These are phyloP conservation scores for Cremastobaeus sp. DNA, from an alignment of 2,888 invertebrate species.

Conservation along the genomic window DNA sequence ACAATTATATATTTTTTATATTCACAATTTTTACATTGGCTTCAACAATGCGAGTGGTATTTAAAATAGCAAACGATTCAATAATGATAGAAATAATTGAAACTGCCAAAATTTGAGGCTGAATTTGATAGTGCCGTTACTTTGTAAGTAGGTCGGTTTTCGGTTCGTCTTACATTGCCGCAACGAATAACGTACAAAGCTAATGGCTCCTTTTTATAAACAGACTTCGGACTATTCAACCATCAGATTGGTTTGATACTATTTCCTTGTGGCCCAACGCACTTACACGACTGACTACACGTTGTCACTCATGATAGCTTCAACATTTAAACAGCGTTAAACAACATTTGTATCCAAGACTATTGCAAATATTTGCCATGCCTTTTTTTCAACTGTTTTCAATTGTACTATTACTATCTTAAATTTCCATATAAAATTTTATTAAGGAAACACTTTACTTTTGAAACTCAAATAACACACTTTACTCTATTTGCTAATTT, in stretches of 20 bases:
- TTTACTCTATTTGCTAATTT: too few species aligned
- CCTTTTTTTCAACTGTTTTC: neutral
- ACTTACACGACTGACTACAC: constrained; percentile 40
- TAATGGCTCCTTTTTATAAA: constrained; percentile 58
- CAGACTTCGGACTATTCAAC: constrained; percentile 47
- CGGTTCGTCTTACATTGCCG: constrained; percentile 55
- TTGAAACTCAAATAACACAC: too few species aligned
- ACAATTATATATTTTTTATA: too few species aligned
- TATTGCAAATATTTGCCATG: constrained; percentile 27
- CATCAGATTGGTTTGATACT: constrained; percentile 54
- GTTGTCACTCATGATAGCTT: constrained; percentile 55
- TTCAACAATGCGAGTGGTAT: too few species aligned
- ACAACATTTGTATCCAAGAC: constrained; percentile 53
- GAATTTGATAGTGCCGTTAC: constrained; percentile 45
- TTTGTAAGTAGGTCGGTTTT: constrained; percentile 41
- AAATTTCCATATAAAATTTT: too few species aligned
- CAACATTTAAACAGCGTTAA: constrained; percentile 59
- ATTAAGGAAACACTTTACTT: too few species aligned
- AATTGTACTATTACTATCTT: neutral
- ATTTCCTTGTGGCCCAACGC: constrained; percentile 54
- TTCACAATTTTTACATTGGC: too few species aligned
- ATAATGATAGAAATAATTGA: too few species aligned
- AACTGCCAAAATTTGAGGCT: too few species aligned
- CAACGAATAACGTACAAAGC: constrained; percentile 49
- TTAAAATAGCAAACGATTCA: too few species aligned